These are phyloP conservation scores for Muscicapa striata DNA, from an alignment of 2,797 vertebrate species.

Conservation along the genomic window DNA sequence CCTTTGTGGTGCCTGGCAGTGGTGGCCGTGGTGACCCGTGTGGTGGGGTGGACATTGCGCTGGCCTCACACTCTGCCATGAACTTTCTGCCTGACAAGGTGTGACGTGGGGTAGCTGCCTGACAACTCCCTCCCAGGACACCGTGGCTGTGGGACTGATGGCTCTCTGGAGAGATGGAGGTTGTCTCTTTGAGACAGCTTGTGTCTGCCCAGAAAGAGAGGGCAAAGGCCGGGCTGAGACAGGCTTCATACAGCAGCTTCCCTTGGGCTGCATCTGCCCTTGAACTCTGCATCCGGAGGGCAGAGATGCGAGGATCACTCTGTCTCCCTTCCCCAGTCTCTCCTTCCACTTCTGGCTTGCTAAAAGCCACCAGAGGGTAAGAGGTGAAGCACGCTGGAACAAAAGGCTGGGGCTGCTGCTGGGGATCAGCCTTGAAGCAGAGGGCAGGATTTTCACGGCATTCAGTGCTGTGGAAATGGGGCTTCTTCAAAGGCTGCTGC, in stretches of 20 bases:
- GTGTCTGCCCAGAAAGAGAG: neutral
- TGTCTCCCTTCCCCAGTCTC: neutral
- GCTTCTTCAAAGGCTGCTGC: neutral
- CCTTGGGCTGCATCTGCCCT: neutral
- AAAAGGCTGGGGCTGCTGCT: neutral
- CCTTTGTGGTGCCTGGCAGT: accelerated
- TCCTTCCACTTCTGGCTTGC: neutral
- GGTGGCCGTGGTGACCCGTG: accelerated
- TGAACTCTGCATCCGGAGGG: neutral
- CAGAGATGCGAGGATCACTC: accelerated
- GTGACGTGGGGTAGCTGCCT: neutral
- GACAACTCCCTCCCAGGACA: accelerated
- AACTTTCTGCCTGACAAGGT: neutral
- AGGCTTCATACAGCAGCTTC: neutral
- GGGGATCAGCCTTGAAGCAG: neutral
- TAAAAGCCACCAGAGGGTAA: neutral
- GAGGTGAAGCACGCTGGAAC: neutral
- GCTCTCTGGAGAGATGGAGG: neutral
- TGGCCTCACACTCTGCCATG: accelerated
- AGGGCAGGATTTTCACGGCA: neutral
- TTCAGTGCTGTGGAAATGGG: neutral
- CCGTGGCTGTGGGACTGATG: neutral
- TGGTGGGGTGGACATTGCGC: neutral
- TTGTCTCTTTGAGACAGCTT: neutral
- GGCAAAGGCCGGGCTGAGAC: neutral